Evolutionary conservation across 2,888 invertebrate genomes (phyloP), one percentile per base, ranked within the genome.

Genomic region (Incurvaria masculella): DNA sequence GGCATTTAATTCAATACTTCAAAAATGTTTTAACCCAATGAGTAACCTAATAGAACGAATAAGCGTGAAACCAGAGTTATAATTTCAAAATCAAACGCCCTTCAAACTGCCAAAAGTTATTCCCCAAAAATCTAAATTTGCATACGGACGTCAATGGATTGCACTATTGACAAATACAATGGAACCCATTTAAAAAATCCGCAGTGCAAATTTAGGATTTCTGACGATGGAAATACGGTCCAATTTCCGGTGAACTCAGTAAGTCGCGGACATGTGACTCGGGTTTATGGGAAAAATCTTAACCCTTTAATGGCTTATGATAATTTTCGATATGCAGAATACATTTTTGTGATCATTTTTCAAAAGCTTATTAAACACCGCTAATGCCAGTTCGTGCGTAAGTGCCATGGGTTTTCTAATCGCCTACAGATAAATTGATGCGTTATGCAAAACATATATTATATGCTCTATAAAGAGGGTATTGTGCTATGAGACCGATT

Each of bases 281-380:
- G 21, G 38, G 10, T 6, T 6, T 47, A 51, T 17, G 44, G 23
- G 42, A 52, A 23, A 51, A 27, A 38, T 39, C 61, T 59, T 61
- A 64, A 66, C 72, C 75, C 71, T 60, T 57, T 65, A 70, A 68
- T 67, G 66, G 65, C 59, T 69, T 74, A 75, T 75, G 75, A 64
- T 70, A 76, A 75, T 76, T 72, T 57, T 48, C 50, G 62, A 56
- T 61, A 62, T 58, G 59, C 61, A 69, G 70, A 72, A 71, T 68
- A 74, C 67, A 74, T 73, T 73, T 75, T 72, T 69, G 68, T 71
- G 69, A 76, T 78, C 76, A 78, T 78, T 76, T 76, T 78, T 78
- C 78, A 76, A 78, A 76, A 74, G 76, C 72, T 76, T 73, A 76
- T 78, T 76, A 76, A 66, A 65, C 61, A 59, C 56, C 56, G 60